phyloP scores from a whole-genome alignment of 1,140 invertebrate genomes.

The Drosophila saltans region DNA sequence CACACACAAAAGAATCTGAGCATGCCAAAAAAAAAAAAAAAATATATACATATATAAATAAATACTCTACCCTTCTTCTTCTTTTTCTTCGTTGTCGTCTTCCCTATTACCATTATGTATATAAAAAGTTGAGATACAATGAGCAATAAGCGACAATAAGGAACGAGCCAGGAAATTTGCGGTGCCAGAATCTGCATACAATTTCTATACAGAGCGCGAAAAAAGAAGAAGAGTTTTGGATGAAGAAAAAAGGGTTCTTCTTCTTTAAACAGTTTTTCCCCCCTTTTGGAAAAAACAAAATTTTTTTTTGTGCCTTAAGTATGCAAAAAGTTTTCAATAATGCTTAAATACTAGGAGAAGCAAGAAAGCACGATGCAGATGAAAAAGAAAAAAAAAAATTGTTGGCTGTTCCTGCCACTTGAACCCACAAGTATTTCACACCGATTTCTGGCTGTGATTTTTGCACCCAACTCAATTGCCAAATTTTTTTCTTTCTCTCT shows the following conservation, averaged over 20 bases:
- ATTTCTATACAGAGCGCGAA: conserved; percentile 7
- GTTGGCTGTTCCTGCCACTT: conserved; percentile 39
- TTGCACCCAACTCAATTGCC: conserved; percentile 40
- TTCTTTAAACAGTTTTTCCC: neutral
- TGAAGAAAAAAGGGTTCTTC: conserved; percentile 36
- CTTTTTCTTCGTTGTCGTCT: neutral
- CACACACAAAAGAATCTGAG: conserved; percentile 23
- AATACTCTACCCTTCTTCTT: conserved; percentile 32
- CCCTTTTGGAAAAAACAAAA: neutral
- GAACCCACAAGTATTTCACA: conserved; percentile 69
- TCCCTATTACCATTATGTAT: conserved; percentile 15
- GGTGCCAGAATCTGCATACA: conserved; percentile 53
- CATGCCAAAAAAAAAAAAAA: conserved; percentile 13
- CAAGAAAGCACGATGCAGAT: neutral
- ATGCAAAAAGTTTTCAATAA: conserved; percentile 55
- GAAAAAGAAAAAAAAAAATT: conserved; percentile 25
- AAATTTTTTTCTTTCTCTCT: conserved; percentile 12
- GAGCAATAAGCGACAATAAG: conserved; percentile 43
- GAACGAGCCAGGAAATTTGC: conserved; percentile 55
- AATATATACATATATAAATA: conserved; percentile 46
- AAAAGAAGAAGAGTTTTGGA: neutral
- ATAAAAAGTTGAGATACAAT: conserved; percentile 65
- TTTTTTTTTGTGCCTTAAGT: conserved; percentile 29
- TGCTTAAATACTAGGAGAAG: conserved; percentile 15
- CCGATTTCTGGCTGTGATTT: conserved; percentile 64